Evolutionary conservation across 2,797 vertebrate genomes (phyloP).

Genomic region (Zalophus californianus): DNA sequence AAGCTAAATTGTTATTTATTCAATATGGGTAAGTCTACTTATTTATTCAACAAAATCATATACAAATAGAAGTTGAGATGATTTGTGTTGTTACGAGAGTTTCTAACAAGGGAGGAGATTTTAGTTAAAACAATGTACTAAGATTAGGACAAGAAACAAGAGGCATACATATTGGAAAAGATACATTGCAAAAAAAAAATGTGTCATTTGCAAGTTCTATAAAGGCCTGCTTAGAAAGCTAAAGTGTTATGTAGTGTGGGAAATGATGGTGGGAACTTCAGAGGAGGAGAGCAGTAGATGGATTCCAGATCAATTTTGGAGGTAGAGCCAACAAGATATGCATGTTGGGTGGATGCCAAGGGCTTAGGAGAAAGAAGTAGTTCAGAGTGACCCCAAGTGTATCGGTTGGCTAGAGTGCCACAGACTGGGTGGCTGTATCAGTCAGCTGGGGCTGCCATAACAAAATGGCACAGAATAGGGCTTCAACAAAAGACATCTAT

Average conservation of each 20-base stretch:
- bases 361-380: background rate
- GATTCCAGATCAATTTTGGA: background rate
- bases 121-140: background rate
- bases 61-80: background rate
- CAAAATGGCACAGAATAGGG: background rate
- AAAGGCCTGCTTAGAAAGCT: background rate
- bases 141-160: constrained; percentile 27
- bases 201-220: background rate
- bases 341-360: background rate
- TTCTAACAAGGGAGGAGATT: background rate
- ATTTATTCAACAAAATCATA: background rate
- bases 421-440: background rate
- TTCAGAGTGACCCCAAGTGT: background rate
- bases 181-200: background rate
- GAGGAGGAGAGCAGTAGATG: background rate
- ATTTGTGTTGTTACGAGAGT: background rate
- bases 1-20: background rate
- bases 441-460: background rate
- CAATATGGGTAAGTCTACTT: background rate
- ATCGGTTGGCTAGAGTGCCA: background rate
- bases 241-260: background rate
- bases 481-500: background rate
- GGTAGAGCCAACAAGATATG: background rate
- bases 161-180: background rate
- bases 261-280: background rate